These are phyloP conservation scores for Diploscapter pachys DNA, from an alignment of 1,140 invertebrate species.

Conservation along the genomic window DNA sequence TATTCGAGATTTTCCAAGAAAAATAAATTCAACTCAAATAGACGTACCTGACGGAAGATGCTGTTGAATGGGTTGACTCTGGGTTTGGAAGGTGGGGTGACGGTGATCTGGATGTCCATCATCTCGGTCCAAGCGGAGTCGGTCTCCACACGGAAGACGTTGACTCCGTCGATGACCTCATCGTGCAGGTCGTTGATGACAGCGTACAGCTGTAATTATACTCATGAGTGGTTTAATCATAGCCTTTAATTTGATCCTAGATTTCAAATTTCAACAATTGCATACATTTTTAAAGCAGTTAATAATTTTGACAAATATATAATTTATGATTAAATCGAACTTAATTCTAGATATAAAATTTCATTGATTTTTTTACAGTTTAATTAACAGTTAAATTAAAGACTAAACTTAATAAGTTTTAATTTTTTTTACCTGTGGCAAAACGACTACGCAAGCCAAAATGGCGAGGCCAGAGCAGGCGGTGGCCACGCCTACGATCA, in stretches of 20 bases:
- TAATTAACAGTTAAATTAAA: too few species aligned
- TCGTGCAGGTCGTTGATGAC: slow-evolving; percentile 40
- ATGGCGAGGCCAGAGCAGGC: slow-evolving; percentile 22
- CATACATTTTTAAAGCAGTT: too few species aligned
- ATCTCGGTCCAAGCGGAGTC: slow-evolving; percentile 43
- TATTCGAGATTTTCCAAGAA: too few species aligned
- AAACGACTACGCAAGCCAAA: slow-evolving; percentile 22
- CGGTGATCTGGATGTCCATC: slow-evolving; percentile 43
- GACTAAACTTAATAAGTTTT: too few species aligned
- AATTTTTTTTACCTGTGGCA: slow-evolving; percentile 11
- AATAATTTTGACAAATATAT: too few species aligned
- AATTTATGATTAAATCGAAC: too few species aligned
- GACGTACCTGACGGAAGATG: slow-evolving; percentile 34
- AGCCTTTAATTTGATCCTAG: too few species aligned
- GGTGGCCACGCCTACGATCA: slow-evolving; percentile 30
- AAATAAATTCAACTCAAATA: background rate
- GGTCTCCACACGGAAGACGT: slow-evolving; percentile 40
- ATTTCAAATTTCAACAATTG: too few species aligned
- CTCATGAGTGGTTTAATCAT: too few species aligned
- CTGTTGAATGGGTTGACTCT: slow-evolving; percentile 39
- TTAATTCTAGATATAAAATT: too few species aligned
- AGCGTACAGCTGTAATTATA: slow-evolving; percentile 23
- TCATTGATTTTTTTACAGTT: too few species aligned
- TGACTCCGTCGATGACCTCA: slow-evolving; percentile 38
- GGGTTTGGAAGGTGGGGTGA: slow-evolving; percentile 38